These are phyloP conservation scores for Rhabdomys dilectus DNA, from an alignment of 2,113 vertebrate species.

Conservation along the genomic window DNA sequence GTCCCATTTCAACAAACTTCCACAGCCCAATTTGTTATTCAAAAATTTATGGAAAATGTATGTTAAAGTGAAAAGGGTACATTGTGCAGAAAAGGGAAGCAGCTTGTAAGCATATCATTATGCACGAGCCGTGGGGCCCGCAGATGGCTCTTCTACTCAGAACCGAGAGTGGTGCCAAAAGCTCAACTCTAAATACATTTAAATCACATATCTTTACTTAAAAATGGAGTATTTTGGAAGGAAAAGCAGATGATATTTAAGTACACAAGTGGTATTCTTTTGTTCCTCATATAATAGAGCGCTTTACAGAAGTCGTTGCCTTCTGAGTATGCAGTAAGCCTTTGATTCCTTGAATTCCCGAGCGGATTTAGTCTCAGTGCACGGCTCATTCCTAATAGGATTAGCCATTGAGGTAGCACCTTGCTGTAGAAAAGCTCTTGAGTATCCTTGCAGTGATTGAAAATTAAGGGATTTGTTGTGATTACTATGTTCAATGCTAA, in stretches of 20 bases:
- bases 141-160: conserved; percentile 82
- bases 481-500: conserved; percentile 50
- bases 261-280: conserved; percentile 77
- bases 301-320: conserved; percentile 67
- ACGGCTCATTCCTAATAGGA: conserved; percentile 68
- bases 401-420: conserved; percentile 72
- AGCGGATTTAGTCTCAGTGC: background rate
- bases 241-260: conserved; percentile 65
- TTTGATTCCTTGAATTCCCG: conserved; percentile 75
- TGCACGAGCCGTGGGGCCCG: conserved; percentile 74
- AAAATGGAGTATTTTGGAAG: conserved; percentile 67
- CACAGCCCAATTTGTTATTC: conserved; percentile 76
- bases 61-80: conserved; percentile 82
- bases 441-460: conserved; percentile 36
- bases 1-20: conserved; percentile 43
- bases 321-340: conserved; percentile 77
- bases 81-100: conserved; percentile 78
- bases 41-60: conserved; percentile 62
- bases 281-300: conserved; percentile 74
- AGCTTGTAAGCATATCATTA: conserved; percentile 74
- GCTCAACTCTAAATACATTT: conserved; percentile 62
- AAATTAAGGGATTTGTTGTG: conserved; percentile 69
- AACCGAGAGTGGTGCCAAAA: conserved; percentile 65
- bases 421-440: conserved; percentile 67
- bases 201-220: conserved; percentile 60